Percentiles rank a stretch among this genome's conserved stretches.
These are phyloP conservation scores for Oscheius myriophilus DNA, from an alignment of 2,888 invertebrate genomes.

Conservation along the genomic window DNA sequence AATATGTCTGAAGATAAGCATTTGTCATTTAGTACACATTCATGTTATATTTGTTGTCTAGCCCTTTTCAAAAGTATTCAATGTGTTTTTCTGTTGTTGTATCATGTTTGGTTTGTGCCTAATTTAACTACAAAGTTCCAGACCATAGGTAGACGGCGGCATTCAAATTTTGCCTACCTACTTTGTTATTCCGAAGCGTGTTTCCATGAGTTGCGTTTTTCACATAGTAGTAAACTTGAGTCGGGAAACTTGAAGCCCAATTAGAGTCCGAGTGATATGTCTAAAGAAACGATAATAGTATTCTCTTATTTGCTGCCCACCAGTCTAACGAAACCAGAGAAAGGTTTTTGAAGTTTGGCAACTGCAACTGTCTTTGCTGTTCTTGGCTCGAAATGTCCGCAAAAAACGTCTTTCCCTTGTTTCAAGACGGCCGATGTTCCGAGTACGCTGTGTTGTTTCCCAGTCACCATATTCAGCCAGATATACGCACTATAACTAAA, in stretches of 20 bases:
- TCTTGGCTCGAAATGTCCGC: slow-evolving; percentile 49
- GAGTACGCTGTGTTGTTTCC: slow-evolving; percentile 38
- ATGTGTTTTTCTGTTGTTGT: too few species aligned
- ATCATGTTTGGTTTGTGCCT: too few species aligned
- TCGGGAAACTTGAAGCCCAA: slow-evolving; percentile 48
- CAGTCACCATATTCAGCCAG: slow-evolving; percentile 44
- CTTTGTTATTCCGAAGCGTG: not conserved
- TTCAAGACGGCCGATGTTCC: slow-evolving; percentile 39
- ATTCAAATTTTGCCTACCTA: too few species aligned
- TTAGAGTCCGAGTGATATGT: slow-evolving; percentile 42
- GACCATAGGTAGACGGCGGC: too few species aligned
- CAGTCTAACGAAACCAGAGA: slow-evolving; percentile 49
- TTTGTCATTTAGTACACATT: not conserved
- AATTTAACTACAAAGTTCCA: too few species aligned
- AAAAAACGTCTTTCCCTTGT: slow-evolving; percentile 47
- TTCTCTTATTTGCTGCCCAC: slow-evolving; percentile 24
- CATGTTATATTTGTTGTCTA: too few species aligned
- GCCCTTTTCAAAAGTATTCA: too few species aligned
- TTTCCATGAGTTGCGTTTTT: slow-evolving; percentile 11
- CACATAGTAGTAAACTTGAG: slow-evolving; percentile 46
- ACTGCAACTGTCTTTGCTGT: slow-evolving; percentile 41
- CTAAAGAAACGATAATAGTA: slow-evolving; percentile 25
- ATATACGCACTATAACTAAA: slow-evolving; percentile 37
- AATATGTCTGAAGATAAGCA: not conserved
- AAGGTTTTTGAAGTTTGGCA: slow-evolving; percentile 44